Conservation (phyloP, 2,113 vertebrate species). For the Corynorhinus townsendii region DNA sequence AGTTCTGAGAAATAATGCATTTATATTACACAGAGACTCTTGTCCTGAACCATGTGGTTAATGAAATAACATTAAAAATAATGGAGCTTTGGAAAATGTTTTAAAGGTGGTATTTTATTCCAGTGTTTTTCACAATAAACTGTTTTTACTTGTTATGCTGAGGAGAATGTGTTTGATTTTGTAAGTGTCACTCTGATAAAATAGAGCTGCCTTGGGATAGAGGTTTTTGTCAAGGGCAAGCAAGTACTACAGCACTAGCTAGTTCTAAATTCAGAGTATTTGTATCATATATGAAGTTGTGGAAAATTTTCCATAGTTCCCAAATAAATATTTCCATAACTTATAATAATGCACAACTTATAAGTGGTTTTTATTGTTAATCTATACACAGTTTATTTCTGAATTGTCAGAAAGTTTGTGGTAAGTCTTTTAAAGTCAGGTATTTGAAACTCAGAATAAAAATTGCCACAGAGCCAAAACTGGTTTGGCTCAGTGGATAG, state of each 20-base stretch:
- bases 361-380: neutral
- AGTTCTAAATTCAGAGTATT: neutral
- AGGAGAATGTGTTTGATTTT: constrained; percentile 20
- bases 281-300: neutral
- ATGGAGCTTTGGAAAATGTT: neutral
- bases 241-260: neutral
- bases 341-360: neutral
- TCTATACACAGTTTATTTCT: neutral
- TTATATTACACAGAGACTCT: neutral
- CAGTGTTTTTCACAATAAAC: neutral
- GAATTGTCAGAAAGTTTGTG: neutral
- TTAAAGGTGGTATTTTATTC: neutral
- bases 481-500: too few species aligned
- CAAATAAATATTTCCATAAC: neutral
- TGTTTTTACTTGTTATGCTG: neutral
- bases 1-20: neutral
- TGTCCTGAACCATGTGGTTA: neutral
- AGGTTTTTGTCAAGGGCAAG: neutral
- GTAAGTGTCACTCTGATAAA: neutral
- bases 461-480: neutral
- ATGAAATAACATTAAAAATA: neutral
- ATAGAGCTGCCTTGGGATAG: neutral
- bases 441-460: neutral
- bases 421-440: neutral
- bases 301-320: neutral